Evolutionary conservation across 2,888 invertebrate species (phyloP).

Genomic region (Phania funesta): DNA sequence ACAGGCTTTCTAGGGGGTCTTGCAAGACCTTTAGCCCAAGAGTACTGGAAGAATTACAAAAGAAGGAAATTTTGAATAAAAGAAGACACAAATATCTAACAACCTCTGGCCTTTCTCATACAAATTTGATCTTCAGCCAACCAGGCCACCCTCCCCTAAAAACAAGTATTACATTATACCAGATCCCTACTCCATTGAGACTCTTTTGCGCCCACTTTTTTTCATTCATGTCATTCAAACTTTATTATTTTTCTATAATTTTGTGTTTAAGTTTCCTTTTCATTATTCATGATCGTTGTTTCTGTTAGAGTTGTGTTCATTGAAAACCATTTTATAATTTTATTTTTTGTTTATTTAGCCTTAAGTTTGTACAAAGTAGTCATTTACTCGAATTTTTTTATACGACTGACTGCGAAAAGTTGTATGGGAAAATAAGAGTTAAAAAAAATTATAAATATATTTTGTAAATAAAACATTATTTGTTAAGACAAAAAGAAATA

Average conservation of each 20-base stretch:
- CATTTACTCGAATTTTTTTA: conserved; percentile 68
- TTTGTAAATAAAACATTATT: conserved; percentile 57
- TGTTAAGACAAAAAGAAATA: conserved; percentile 30
- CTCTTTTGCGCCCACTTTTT: not conserved
- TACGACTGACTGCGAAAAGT: not conserved
- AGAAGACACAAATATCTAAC: no score
- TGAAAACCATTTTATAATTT: not conserved
- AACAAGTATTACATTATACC: no score
- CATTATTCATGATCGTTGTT: no score
- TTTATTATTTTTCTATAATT: conserved; percentile 7
- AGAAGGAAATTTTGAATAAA: no score
- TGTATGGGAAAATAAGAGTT: conserved; percentile 44
- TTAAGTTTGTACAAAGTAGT: conserved; percentile 77
- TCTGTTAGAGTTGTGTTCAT: not conserved
- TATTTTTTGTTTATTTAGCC: conserved; percentile 23
- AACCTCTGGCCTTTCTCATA: no score
- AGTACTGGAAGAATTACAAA: no score
- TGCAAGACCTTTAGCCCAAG: no score
- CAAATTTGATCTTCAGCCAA: no score
- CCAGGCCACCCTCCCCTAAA: no score
- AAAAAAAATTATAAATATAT: conserved; percentile 48
- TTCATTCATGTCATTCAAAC: not conserved
- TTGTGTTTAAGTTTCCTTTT: no score
- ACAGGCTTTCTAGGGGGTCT: no score
- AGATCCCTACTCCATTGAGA: not conserved